These are phyloP conservation scores for Pleuronectes platessa DNA, from an alignment of 2,113 vertebrate species.

Conservation along the genomic window DNA sequence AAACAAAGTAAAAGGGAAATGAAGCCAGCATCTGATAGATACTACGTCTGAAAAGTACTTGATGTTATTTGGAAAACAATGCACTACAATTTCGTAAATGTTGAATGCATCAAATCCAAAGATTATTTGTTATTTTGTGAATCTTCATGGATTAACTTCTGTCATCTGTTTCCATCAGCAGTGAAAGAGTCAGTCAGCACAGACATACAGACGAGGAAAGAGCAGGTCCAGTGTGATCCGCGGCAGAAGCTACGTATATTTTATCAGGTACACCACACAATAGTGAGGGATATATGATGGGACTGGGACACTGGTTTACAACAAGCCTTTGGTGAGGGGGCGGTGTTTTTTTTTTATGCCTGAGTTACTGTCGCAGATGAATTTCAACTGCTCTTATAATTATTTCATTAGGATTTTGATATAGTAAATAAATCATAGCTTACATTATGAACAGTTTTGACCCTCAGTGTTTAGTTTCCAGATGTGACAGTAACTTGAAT, in stretches of 20 bases:
- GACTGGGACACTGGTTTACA: neutral
- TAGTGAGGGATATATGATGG: slow-evolving; percentile 9
- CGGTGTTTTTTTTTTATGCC: neutral
- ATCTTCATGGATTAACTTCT: slow-evolving; percentile 32
- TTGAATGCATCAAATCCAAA: slow-evolving; percentile 19
- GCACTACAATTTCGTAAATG: neutral
- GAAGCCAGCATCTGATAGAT: too few relatives aligned
- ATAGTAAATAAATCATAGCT: neutral
- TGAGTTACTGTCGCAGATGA: slow-evolving; percentile 3
- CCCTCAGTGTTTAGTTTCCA: neutral
- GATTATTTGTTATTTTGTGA: slow-evolving; percentile 13
- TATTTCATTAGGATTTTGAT: neutral
- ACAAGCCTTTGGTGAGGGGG: slow-evolving; percentile 13
- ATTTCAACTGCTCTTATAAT: neutral
- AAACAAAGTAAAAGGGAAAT: too few relatives aligned
- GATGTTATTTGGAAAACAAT: neutral
- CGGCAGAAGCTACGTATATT: slow-evolving; percentile 97
- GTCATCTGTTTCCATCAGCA: slow-evolving; percentile 81
- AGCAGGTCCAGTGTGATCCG: slow-evolving; percentile 91
- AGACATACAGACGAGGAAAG: slow-evolving; percentile 92
- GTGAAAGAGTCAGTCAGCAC: slow-evolving; percentile 92
- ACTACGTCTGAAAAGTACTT: too few relatives aligned
- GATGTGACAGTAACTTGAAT: slow-evolving; percentile 19
- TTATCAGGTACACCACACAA: slow-evolving; percentile 89
- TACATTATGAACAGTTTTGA: neutral